Evolutionary conservation across 2,113 vertebrate genomes (phyloP).

Genomic region (Ibidorhyncha struthersii): DNA sequence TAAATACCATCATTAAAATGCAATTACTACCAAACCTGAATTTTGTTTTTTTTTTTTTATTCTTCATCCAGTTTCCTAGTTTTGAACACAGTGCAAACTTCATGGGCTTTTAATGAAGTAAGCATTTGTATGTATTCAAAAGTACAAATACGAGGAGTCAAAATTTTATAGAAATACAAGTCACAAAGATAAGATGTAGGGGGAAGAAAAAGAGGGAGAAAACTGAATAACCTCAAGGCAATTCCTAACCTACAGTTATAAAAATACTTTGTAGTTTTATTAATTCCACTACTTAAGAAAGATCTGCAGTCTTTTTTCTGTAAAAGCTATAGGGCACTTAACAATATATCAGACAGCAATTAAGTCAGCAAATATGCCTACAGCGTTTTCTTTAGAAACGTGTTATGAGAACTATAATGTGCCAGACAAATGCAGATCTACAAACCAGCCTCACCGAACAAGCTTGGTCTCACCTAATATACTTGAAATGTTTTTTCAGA

Average conservation of each 20-base stretch:
- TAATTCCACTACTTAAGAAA: constrained; percentile 35
- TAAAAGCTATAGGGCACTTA: background rate
- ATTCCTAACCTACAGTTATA: background rate
- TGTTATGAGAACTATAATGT: background rate
- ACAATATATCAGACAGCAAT: constrained; percentile 2
- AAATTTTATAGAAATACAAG: background rate
- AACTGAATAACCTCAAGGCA: background rate
- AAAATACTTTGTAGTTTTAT: constrained; percentile 9
- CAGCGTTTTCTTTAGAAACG: background rate
- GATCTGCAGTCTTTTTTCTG: background rate
- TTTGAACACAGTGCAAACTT: background rate
- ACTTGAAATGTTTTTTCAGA: background rate
- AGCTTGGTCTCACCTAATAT: background rate
- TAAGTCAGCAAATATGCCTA: constrained; percentile 3
- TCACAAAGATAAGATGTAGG: background rate
- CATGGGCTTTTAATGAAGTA: background rate
- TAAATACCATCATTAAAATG: background rate
- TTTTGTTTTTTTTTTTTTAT: background rate
- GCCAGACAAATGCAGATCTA: background rate
- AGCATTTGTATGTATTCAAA: background rate
- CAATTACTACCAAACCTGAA: background rate
- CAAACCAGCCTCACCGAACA: background rate
- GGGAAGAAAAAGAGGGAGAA: background rate
- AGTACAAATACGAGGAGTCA: background rate
- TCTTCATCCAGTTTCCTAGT: background rate